Percentiles rank a stretch among this genome's conserved stretches.
phyloP scores from a whole-genome alignment of 2,888 invertebrate genomes.

The Drosophila monieri region DNA sequence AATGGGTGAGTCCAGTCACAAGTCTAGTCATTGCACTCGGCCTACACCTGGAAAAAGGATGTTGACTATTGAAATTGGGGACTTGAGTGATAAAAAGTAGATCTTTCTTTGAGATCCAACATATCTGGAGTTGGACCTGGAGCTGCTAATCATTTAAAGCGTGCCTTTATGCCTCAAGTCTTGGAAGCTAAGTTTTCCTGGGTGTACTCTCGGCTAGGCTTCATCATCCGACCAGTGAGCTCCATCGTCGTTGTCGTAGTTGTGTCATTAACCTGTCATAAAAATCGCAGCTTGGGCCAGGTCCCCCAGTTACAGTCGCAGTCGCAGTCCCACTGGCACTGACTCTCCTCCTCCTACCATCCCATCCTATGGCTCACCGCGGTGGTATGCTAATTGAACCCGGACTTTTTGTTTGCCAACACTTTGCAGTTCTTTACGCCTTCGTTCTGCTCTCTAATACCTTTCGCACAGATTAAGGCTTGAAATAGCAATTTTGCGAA shows the following conservation, averaged over 20 bases:
- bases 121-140: too few species aligned
- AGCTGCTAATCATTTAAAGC: background rate
- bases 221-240: conserved; percentile 27
- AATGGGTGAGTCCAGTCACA: conserved; percentile 34
- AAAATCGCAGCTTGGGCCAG: conserved; percentile 60
- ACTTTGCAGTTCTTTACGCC: conserved; percentile 54
- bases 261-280: conserved; percentile 78
- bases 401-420: conserved; percentile 70
- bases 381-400: conserved; percentile 74
- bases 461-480: conserved; percentile 72
- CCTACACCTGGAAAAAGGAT: conserved; percentile 21
- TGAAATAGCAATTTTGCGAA: conserved; percentile 72
- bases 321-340: background rate
- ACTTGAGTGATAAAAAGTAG: too few species aligned
- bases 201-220: conserved; percentile 40
- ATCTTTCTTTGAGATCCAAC: background rate
- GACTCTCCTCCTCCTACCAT: conserved; percentile 2
- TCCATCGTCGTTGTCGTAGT: conserved; percentile 25
- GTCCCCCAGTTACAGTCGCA: conserved; percentile 38
- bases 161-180: background rate
- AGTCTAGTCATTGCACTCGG: conserved; percentile 45
- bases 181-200: conserved; percentile 8
- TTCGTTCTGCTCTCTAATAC: conserved; percentile 70
- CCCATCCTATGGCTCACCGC: conserved; percentile 55
- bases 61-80: background rate